Percentiles rank a stretch among this genome's conserved stretches.
phyloP scores from a whole-genome alignment of 2,113 vertebrate genomes.

The Zosterops japonicus region DNA sequence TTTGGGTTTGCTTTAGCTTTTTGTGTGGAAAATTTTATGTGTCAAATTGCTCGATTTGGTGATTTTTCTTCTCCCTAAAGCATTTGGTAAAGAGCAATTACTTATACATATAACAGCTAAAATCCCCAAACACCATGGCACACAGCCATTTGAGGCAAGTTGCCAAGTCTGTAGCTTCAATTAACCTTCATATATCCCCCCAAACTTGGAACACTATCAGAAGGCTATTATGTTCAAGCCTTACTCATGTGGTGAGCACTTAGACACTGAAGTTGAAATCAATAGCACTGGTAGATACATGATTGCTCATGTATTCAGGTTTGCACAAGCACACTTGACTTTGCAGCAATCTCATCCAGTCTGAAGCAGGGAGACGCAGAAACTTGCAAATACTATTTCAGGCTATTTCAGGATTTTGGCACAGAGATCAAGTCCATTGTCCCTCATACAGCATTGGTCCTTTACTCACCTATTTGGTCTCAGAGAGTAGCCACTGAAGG shows the following conservation, averaged over 20 bases:
- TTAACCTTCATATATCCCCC: slow-evolving; percentile 68
- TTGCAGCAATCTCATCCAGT: not conserved
- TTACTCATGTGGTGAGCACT: slow-evolving; percentile 55
- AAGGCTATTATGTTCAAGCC: slow-evolving; percentile 63
- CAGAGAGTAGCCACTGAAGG: not conserved
- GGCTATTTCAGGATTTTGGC: not conserved
- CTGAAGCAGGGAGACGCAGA: not conserved
- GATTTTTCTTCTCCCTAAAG: slow-evolving; percentile 23
- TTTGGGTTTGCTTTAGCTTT: not conserved
- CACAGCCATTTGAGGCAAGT: slow-evolving; percentile 53
- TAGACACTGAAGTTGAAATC: slow-evolving; percentile 49
- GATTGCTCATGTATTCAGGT: slow-evolving; percentile 19
- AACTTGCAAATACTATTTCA: not conserved
- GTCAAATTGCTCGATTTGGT: slow-evolving; percentile 11
- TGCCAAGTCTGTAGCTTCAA: slow-evolving; percentile 67
- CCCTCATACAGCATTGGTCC: not conserved
- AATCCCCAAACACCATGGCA: slow-evolving; percentile 58
- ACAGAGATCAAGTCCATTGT: not conserved
- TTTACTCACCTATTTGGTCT: not conserved
- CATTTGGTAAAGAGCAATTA: slow-evolving; percentile 61
- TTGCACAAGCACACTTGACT: not conserved
- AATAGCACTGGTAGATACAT: slow-evolving; percentile 14
- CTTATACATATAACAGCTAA: slow-evolving; percentile 58
- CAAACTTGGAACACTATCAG: slow-evolving; percentile 66
- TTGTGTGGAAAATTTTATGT: not conserved